These are phyloP conservation scores for Pygocentrus nattereri DNA, from an alignment of 2,797 vertebrate species.

Conservation along the genomic window DNA sequence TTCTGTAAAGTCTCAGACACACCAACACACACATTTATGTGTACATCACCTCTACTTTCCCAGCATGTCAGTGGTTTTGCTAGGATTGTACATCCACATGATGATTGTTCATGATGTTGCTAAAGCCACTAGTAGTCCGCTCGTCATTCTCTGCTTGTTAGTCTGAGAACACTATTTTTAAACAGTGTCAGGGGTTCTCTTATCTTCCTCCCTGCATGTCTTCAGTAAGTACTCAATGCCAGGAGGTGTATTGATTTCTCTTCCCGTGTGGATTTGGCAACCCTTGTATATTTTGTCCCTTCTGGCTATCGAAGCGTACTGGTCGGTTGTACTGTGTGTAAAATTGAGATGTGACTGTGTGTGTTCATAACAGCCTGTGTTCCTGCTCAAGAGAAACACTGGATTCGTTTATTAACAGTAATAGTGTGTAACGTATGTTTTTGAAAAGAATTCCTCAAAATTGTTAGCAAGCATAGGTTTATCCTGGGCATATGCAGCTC, in stretches of 20 bases:
- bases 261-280: neutral
- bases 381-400: neutral
- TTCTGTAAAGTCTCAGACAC: neutral
- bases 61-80: neutral
- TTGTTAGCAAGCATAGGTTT: neutral
- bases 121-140: neutral
- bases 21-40: neutral
- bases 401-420: neutral
- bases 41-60: neutral
- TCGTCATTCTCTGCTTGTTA: neutral
- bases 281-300: neutral
- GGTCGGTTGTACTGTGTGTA: neutral
- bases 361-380: neutral
- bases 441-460: neutral
- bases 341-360: neutral
- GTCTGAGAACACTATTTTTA: constrained; percentile 11
- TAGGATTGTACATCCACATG: neutral
- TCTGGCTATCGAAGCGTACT: neutral
- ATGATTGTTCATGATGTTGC: neutral
- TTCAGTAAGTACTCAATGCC: neutral
- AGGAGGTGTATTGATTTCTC: constrained; percentile 16
- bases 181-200: neutral
- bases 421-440: neutral
- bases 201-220: neutral
- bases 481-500: neutral